Percentiles rank a stretch among this genome's conserved stretches.
Evolutionary conservation across 2,113 vertebrate species (phyloP).

Genomic region (Camelus bactrianus): DNA sequence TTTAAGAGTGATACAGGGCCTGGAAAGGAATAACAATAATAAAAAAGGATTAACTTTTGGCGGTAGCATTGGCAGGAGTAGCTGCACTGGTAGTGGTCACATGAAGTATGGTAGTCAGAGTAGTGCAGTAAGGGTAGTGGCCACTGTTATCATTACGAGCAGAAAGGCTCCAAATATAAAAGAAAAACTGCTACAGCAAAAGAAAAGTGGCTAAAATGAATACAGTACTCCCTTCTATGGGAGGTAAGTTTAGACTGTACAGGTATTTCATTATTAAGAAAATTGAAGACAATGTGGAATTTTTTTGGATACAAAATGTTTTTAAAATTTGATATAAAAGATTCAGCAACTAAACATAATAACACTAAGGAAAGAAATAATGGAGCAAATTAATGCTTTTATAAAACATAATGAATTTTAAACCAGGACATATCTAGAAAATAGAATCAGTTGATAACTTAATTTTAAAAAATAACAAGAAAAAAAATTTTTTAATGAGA

Average conservation of each 20-base stretch:
- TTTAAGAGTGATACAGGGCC: not conserved
- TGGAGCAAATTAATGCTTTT: not conserved
- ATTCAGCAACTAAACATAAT: not conserved
- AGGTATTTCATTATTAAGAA: not conserved
- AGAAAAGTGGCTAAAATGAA: not conserved
- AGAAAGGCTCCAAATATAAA: not conserved
- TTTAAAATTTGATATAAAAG: conserved; percentile 12
- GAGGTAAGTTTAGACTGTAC: not conserved
- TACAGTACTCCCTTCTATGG: not conserved
- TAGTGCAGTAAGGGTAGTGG: not conserved
- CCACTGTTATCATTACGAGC: not conserved
- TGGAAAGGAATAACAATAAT: not conserved
- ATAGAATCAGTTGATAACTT: not conserved
- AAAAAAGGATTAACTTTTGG: not conserved
- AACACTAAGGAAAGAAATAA: not conserved
- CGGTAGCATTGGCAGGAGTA: not conserved
- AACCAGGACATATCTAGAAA: not conserved
- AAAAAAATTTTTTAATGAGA: not conserved
- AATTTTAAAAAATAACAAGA: not conserved
- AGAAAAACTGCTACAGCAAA: not conserved
- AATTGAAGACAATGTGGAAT: not conserved
- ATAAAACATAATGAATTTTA: conserved; percentile 5
- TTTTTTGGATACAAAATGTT: not conserved
- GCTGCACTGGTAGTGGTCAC: not conserved
- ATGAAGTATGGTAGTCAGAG: not conserved